Conservation (phyloP, 2,888 invertebrate genomes). For the Hydrotaea diabolus region DNA sequence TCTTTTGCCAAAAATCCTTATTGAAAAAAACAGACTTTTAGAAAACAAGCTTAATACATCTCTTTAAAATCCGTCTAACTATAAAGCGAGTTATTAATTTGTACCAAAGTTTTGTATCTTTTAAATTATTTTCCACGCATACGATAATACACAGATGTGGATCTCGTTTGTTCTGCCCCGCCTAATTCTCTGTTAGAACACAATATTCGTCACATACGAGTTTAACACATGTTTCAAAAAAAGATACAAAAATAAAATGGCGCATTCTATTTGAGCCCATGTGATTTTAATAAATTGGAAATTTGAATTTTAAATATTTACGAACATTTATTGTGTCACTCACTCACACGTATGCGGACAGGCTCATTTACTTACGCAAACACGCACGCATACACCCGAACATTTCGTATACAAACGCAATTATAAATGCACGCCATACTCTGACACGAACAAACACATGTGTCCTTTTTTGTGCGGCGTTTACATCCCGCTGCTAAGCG, state of each 20-base stretch:
- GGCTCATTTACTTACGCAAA: background rate
- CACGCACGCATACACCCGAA: background rate
- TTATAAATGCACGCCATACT: background rate
- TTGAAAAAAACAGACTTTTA: too few species aligned
- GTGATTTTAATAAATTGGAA: constrained; percentile 49
- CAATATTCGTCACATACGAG: background rate
- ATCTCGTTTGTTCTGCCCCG: too few species aligned
- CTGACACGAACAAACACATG: background rate
- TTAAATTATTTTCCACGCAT: too few species aligned
- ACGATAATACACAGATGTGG: too few species aligned
- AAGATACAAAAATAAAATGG: background rate
- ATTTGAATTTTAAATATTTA: constrained; percentile 46
- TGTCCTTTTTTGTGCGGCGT: background rate
- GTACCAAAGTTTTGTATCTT: too few species aligned
- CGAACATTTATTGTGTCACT: background rate
- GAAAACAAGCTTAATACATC: too few species aligned
- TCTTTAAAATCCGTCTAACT: too few species aligned
- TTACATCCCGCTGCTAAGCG: background rate
- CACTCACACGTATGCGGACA: background rate
- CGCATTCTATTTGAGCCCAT: background rate
- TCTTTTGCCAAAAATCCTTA: too few species aligned
- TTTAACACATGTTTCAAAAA: background rate
- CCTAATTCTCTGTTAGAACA: too few species aligned
- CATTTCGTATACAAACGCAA: constrained; percentile 6
- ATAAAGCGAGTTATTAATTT: too few species aligned